Percentiles rank a stretch among this genome's conserved stretches.
phyloP scores from a whole-genome alignment of 2,797 vertebrate species.

The Scomberomorus guttatus region DNA sequence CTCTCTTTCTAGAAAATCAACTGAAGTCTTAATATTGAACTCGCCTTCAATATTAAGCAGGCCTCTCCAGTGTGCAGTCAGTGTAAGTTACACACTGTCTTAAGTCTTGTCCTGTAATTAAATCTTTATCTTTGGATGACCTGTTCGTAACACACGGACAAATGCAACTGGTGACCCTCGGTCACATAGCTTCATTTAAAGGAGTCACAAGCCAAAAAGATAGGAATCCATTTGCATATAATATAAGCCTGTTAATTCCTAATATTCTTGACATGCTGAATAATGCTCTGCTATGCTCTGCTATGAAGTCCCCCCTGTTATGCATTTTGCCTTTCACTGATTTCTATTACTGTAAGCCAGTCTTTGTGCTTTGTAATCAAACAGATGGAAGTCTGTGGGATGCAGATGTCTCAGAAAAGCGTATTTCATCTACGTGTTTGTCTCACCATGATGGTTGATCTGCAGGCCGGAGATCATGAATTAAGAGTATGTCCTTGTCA shows the following conservation, averaged over 20 bases:
- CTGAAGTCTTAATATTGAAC: no score
- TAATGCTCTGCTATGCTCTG: conserved; percentile 23
- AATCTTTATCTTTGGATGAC: conserved; percentile 4
- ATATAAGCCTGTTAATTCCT: background rate
- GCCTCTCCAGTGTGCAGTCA: background rate
- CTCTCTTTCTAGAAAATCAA: no score
- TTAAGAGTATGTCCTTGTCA: conserved; percentile 22
- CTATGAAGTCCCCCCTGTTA: conserved; percentile 37
- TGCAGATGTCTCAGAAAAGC: conserved; percentile 50
- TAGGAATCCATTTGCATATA: background rate
- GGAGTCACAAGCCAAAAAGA: background rate
- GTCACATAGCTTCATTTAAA: background rate
- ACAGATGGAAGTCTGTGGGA: conserved; percentile 49
- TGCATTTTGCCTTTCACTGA: conserved; percentile 40
- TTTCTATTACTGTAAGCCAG: conserved; percentile 56
- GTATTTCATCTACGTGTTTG: conserved; percentile 37
- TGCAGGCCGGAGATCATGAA: conserved; percentile 7
- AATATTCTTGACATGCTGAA: background rate
- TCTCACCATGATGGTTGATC: conserved; percentile 42
- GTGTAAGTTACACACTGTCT: conserved; percentile 15
- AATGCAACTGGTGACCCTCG: no score
- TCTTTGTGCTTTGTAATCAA: conserved; percentile 66
- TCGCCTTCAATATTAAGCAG: background rate
- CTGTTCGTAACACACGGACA: no score
- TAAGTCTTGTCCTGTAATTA: background rate